Evolutionary conservation across 2,797 vertebrate species (phyloP).

Genomic region (Neostethus bicornis): DNA sequence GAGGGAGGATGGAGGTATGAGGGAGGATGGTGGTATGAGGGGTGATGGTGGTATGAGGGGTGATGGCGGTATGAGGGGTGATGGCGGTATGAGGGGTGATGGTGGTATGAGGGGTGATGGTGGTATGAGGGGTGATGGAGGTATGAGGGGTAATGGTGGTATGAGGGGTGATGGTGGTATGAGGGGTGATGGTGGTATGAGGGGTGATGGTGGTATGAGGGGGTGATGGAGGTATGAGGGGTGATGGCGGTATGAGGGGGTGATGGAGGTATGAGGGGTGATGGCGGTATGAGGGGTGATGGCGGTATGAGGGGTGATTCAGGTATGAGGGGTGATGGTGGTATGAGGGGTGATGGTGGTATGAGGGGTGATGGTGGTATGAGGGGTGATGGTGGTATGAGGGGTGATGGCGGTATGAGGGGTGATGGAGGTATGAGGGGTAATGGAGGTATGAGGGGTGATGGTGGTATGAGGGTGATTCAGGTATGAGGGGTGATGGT

Average conservation of each 20-base stretch:
- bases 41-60: neutral
- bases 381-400: neutral
- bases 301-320: neutral
- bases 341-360: conserved; percentile 1
- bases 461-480: too few relatives aligned
- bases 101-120: neutral
- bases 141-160: conserved; percentile 1
- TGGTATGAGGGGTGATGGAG: neutral
- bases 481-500: too few relatives aligned
- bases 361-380: neutral
- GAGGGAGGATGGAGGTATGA: neutral
- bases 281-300: neutral
- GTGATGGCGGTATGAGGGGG: neutral
- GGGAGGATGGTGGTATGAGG: neutral
- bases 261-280: neutral
- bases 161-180: neutral
- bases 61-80: neutral
- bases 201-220: neutral
- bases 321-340: neutral
- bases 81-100: neutral
- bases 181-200: neutral
- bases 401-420: neutral
- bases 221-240: neutral
- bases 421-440: neutral
- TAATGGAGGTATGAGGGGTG: neutral